Percentiles rank a stretch among this genome's conserved stretches.
Evolutionary conservation across 2,888 invertebrate species (phyloP).

Genomic region (Acanthococcus lagerstroemiae): DNA sequence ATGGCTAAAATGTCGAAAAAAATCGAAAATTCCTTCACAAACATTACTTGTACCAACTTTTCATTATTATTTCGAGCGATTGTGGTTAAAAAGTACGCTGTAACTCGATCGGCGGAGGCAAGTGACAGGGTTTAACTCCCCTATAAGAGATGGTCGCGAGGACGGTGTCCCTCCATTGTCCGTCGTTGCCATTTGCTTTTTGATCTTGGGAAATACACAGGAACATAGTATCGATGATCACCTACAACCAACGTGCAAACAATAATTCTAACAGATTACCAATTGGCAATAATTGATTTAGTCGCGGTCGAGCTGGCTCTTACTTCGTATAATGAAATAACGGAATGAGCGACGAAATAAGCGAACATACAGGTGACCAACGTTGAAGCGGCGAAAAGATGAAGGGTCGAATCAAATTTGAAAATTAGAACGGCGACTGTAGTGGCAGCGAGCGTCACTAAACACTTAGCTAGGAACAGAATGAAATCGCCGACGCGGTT

Average conservation of each 20-base stretch:
- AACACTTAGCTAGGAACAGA: slow-evolving; percentile 73
- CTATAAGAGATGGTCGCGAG: slow-evolving; percentile 43
- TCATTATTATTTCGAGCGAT: too few species aligned
- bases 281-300: background rate
- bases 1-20: too few species aligned
- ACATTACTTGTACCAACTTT: too few species aligned
- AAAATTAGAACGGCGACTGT: slow-evolving; percentile 66
- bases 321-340: slow-evolving; percentile 88
- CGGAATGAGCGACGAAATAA: slow-evolving; percentile 86
- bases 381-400: slow-evolving; percentile 78
- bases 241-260: slow-evolving; percentile 49
- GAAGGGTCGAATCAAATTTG: slow-evolving; percentile 59
- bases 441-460: slow-evolving; percentile 73
- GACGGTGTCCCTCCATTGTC: slow-evolving; percentile 51
- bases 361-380: slow-evolving; percentile 73
- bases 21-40: too few species aligned
- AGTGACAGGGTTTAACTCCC: slow-evolving; percentile 1
- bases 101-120: slow-evolving; percentile 18
- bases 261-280: slow-evolving; percentile 6
- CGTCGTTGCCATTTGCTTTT: slow-evolving; percentile 66
- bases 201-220: slow-evolving; percentile 89
- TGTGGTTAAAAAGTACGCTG: background rate
- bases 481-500: slow-evolving; percentile 90
- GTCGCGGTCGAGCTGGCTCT: slow-evolving; percentile 36
- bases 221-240: slow-evolving; percentile 88